phyloP scores from a whole-genome alignment of 2,888 invertebrate genomes.

The Chesias legatella region DNA sequence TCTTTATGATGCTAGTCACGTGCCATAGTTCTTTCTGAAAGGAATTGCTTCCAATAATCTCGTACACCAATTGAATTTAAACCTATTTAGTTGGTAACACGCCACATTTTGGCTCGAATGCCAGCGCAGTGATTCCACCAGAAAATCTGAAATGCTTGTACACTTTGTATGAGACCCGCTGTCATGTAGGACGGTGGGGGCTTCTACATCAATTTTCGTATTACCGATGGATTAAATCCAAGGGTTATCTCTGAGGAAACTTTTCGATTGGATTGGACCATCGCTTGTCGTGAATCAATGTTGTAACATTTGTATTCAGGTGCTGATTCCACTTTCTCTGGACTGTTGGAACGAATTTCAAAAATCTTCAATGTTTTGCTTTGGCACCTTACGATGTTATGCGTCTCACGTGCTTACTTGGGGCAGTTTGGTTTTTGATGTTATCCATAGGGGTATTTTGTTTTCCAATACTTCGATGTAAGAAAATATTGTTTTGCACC shows the following conservation, averaged over 20 bases:
- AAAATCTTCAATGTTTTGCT: conserved; percentile 38
- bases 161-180: conserved; percentile 64
- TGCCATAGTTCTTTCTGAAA: conserved; percentile 73
- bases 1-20: conserved; percentile 59
- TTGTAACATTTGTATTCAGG: conserved; percentile 75
- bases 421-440: conserved; percentile 25
- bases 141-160: conserved; percentile 42
- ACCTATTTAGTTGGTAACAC: conserved; percentile 61
- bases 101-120: conserved; percentile 58
- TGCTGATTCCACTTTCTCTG: conserved; percentile 54
- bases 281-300: conserved; percentile 70
- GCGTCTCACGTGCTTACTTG: conserved; percentile 27
- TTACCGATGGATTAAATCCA: conserved; percentile 78
- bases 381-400: conserved; percentile 24
- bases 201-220: conserved; percentile 79
- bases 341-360: conserved; percentile 60
- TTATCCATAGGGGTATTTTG: conserved; percentile 21
- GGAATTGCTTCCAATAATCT: conserved; percentile 73
- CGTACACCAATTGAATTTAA: conserved; percentile 62
- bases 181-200: conserved; percentile 50
- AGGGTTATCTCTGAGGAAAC: conserved; percentile 66
- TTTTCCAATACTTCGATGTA: conserved; percentile 23
- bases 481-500: conserved; percentile 7
- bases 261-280: conserved; percentile 70
- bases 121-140: conserved; percentile 55